A percentile compares a stretch with the other conserved stretches of the same genome.
Evolutionary conservation across 1,140 invertebrate genomes (phyloP).

Genomic region (Scaptomyza montana): DNA sequence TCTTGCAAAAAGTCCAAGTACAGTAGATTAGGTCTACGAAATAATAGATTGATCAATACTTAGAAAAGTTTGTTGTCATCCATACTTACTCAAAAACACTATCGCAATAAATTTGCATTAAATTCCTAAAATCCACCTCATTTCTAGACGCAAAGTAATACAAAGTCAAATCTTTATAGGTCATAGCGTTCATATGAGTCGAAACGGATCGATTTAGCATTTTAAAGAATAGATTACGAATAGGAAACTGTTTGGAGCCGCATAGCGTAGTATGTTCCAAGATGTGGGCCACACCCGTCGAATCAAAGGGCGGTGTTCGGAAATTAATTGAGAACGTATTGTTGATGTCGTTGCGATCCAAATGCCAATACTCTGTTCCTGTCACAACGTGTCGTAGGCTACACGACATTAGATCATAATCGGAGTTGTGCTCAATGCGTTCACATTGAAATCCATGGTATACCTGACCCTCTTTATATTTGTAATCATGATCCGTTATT

Average conservation of each 20-base stretch:
- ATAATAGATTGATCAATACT: background rate
- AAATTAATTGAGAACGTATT: conserved; percentile 96
- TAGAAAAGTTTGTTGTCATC: background rate
- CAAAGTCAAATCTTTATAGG: conserved; percentile 95
- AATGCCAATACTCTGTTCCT: conserved; percentile 93
- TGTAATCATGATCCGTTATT: conserved; percentile 41
- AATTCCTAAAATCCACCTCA: conserved; percentile 90
- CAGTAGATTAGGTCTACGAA: conserved; percentile 88
- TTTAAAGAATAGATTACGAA: conserved; percentile 97
- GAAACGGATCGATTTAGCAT: conserved; percentile 95
- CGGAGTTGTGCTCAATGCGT: conserved; percentile 86
- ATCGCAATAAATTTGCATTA: conserved; percentile 94
- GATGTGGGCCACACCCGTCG: conserved; percentile 95
- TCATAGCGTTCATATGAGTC: conserved; percentile 98
- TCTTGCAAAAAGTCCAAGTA: conserved; percentile 95
- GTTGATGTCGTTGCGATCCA: conserved; percentile 93
- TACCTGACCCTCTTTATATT: conserved; percentile 85
- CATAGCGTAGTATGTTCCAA: conserved; percentile 95
- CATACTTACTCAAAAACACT: conserved; percentile 88
- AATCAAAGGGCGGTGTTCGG: conserved; percentile 93
- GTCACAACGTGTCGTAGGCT: conserved; percentile 90
- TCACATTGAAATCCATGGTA: conserved; percentile 87
- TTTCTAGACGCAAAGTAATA: conserved; percentile 97
- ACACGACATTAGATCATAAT: conserved; percentile 91
- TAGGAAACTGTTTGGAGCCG: conserved; percentile 93